Base-by-base conservation (phyloP, 2,888 invertebrate genomes). In the Lochmaea crataegi region DNA sequence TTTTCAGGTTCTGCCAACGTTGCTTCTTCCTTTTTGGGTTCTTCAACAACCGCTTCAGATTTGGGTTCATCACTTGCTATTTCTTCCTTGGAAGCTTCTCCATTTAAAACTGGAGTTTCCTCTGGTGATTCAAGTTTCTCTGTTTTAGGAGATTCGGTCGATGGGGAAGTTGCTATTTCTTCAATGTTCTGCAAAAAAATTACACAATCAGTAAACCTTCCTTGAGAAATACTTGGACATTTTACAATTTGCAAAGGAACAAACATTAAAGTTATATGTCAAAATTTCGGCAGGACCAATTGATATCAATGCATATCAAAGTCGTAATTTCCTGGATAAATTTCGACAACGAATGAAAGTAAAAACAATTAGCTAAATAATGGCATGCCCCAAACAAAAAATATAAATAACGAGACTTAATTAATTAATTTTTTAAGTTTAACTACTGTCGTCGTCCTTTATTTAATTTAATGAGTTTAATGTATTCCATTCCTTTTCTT, bases 121-220 rank as follows among this genome's bases (percentile, higher is more conserved):
- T 75, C 74, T 11, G 74, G 70, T 26, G 77, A 51, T 32, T 77
- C 68, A 41, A 76, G 80, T 58, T 82, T 84, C 71, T 84, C 84
- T 12, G 79, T 71, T 75, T 84, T 85, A 56, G 83, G 82, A n/a
- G 82, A 78, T 77, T 86, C 87, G 11, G 80, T 76, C 10, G 82
- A 76, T 65, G 85, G 84, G 18, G 84, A 82, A 67, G 84, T 80
- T 56, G 81, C 82, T 65, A 71, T 82, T 78, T 85, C 84, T 80
- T 86, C 85, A 65, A 80, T 83, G 75, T 83, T 85, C 86, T 86
- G 82, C 26, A 85, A 85, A 68, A 78, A 74, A 64, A 75, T 67
- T 10, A 32, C 7, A n/a, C 26, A 16, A 38, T 61, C 11, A 12
- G 16, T 57, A 16, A 45, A 70, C n/a, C 9, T 53, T 18, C 10